These are phyloP conservation scores for Miltochrista miniata DNA, from an alignment of 2,888 invertebrate species.

Conservation along the genomic window DNA sequence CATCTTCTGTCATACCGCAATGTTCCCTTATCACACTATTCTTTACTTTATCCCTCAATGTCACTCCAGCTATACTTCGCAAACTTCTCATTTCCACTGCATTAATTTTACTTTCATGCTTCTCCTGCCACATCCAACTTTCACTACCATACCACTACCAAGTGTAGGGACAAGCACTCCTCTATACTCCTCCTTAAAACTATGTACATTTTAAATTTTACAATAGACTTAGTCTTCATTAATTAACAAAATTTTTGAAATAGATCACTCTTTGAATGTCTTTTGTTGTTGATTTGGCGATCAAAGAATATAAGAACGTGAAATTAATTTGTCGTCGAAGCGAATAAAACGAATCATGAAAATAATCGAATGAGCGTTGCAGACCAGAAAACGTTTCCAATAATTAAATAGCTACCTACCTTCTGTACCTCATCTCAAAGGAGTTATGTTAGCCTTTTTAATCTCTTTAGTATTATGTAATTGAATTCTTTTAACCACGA, in stretches of 20 bases:
- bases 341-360: conserved; percentile 43
- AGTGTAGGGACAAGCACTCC: too few species aligned
- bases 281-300: conserved; percentile 30
- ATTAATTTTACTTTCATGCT: too few species aligned
- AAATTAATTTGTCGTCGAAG: conserved; percentile 46
- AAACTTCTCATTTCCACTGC: too few species aligned
- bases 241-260: conserved; percentile 3
- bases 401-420: too few species aligned
- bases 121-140: too few species aligned
- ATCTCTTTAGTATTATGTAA: conserved; percentile 77
- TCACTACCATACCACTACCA: too few species aligned
- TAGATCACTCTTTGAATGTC: conserved; percentile 12
- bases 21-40: too few species aligned
- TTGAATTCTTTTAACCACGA: conserved; percentile 78
- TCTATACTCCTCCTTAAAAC: too few species aligned
- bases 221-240: background rate
- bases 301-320: conserved; percentile 39
- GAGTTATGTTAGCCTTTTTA: conserved; percentile 75
- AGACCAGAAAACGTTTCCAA: too few species aligned
- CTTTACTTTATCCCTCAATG: too few species aligned
- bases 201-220: background rate
- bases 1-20: too few species aligned
- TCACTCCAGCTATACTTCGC: too few species aligned
- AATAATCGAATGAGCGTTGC: conserved; percentile 44
- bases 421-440: conserved; percentile 67